Base-by-base conservation (phyloP, 1,140 invertebrate genomes). In the Pachypeltis micranthus region DNA sequence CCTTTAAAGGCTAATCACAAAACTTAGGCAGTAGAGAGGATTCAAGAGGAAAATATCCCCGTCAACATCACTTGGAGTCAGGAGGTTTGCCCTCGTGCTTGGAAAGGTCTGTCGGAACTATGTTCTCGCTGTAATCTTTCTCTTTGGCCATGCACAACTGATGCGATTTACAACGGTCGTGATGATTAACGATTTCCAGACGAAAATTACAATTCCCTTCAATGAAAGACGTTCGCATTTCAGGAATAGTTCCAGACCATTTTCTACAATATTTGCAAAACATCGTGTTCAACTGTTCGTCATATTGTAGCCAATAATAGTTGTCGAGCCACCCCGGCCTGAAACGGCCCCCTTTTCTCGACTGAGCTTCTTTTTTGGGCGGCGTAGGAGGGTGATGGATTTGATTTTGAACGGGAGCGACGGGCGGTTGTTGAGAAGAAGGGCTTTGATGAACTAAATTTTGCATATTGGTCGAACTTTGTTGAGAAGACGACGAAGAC, bases 161-260 rank as follows among this genome's bases (percentile, higher is more conserved):
- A 69, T 86, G 84, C n/a, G 84, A 84, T 72, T 87, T 87, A 70
- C 83, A 85, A 70, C 84, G 85, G 72, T 86, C 83, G 70, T 86
- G 85, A 73, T 87, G 85, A 71, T 87, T 86, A 23, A 87, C 80
- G 67, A 87, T 87, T 75, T 87, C 85, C 29, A 85, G 74, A 61
- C 85, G 78, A 74, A 87, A 87, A 71, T 86, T 87, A 27, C 80
- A 80, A 68, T 85, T 87, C n/a, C 85, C 85, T 66, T 84, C 80
- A 2, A 84, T 83, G 68, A 87, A 87, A 1, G 84, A 86, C 23
- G 85, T 86, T 59, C 84, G 78, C 69, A 85, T 84, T 60, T 85
- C 82, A 16, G 83, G 82, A 62, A 87, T 75, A 12, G 81, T 79
- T 31, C 79, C 77, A 62, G 83, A 84, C 84, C 84, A 86, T 67